Evolutionary conservation across 1,140 invertebrate genomes (phyloP), one percentile per base, ranked within the genome.

Genomic region (Ctenoplectra terminalis): DNA sequence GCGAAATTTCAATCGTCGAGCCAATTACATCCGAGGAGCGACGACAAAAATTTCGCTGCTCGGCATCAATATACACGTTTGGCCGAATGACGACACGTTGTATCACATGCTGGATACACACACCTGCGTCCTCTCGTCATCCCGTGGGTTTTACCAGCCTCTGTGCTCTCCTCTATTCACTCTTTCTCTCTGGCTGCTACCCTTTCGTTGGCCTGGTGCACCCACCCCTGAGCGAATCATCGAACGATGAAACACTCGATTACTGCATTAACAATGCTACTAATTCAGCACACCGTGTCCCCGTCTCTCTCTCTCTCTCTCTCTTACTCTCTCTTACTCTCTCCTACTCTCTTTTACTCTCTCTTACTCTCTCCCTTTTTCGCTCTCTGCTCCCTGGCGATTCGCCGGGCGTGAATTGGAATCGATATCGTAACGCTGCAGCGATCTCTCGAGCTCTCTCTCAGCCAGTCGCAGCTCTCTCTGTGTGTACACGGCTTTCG

Each of bases 261-360:
- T 91, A 92, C 90, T 91, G 89, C 91, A 92, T 92, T 92, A 93
- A 92, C 91, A 92, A 90, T 91, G 81, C 87, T 91, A 86, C 89
- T 91, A 90, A 92, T 92, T 92, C 88, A 88, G 82, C 73, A 48
- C 52, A 11, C 46, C 20, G 48, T 54, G 43, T 52, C 46, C 66
- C 37, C n/a, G 9, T 11, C 37, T 43, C 29, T 15, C 29, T 9
- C 48, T 5, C 23, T n/a, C n/a, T n/a, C n/a, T n/a, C n/a, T n/a
- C n/a, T 13, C 9, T 26, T 29, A 5, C 58, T 20, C 13, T 52
- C 54, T 40, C 64, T 26, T 46, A 48, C n/a, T n/a, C n/a, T n/a
- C n/a, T n/a, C n/a, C n/a, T n/a, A n/a, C n/a, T n/a, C n/a, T n/a
- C n/a, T n/a, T 17, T 58, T 31, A 26, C 29, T 40, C 29, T 31